These are phyloP conservation scores for Aegithalos caudatus DNA, from an alignment of 2,113 vertebrate genomes.

Conservation along the genomic window DNA sequence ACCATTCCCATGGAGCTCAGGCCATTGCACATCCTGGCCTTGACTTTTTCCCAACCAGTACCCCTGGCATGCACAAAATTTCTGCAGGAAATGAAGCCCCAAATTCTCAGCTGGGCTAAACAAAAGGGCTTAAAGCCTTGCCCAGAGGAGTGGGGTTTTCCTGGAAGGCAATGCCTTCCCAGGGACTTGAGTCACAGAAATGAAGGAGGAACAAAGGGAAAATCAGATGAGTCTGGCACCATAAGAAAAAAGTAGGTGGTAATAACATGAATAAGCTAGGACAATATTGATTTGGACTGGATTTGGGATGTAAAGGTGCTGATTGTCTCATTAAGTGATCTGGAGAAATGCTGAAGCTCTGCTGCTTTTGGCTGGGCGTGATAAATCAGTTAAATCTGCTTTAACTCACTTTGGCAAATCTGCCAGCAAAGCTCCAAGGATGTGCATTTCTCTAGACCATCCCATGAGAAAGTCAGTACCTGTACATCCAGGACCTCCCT, in stretches of 20 bases:
- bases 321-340: neutral
- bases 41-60: neutral
- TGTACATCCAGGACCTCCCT: neutral
- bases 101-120: neutral
- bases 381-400: no score
- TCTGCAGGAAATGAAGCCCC: neutral
- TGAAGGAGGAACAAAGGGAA: neutral
- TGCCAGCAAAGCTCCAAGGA: neutral
- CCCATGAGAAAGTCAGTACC: neutral
- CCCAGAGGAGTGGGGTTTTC: neutral
- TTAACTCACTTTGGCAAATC: neutral
- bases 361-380: neutral
- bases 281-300: neutral
- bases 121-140: neutral
- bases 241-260: neutral
- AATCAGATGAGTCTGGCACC: neutral
- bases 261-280: neutral
- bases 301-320: neutral
- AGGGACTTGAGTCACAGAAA: rapidly evolving
- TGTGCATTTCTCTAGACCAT: neutral
- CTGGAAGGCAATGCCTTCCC: neutral
- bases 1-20: neutral
- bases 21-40: neutral
- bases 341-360: neutral
- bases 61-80: rapidly evolving